phyloP scores from a whole-genome alignment of 1,140 invertebrate species.

The Stegodyphus dumicola region DNA sequence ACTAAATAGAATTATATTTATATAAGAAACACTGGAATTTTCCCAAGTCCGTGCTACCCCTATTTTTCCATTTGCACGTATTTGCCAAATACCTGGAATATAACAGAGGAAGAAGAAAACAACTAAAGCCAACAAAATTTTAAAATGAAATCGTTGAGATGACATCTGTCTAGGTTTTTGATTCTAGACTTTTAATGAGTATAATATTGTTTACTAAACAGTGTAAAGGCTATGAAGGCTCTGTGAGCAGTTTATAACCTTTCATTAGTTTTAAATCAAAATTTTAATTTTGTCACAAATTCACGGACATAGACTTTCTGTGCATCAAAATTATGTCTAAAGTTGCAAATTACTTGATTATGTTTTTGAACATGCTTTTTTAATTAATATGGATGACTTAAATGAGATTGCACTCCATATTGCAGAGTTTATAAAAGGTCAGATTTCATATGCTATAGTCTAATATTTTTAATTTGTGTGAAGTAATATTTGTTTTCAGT shows the following conservation, averaged over 20 bases:
- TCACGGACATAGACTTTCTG: no score
- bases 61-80: no score
- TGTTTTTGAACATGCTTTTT: background rate
- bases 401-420: slow-evolving; percentile 50
- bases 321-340: no score
- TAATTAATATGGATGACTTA: slow-evolving; percentile 34
- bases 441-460: no score
- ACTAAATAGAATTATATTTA: no score
- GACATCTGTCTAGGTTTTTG: slow-evolving; percentile 25
- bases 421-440: slow-evolving; percentile 2
- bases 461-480: no score
- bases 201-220: background rate
- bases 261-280: background rate
- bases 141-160: slow-evolving; percentile 48
- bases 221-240: slow-evolving; percentile 3
- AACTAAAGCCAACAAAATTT: slow-evolving; percentile 42
- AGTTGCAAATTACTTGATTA: no score
- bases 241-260: slow-evolving; percentile 11
- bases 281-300: background rate
- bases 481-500: no score
- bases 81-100: no score
- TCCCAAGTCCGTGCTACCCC: no score
- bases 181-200: background rate
- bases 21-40: no score
- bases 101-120: background rate